phyloP scores from a whole-genome alignment of 2,888 invertebrate genomes.

The Maniola hyperantus region DNA sequence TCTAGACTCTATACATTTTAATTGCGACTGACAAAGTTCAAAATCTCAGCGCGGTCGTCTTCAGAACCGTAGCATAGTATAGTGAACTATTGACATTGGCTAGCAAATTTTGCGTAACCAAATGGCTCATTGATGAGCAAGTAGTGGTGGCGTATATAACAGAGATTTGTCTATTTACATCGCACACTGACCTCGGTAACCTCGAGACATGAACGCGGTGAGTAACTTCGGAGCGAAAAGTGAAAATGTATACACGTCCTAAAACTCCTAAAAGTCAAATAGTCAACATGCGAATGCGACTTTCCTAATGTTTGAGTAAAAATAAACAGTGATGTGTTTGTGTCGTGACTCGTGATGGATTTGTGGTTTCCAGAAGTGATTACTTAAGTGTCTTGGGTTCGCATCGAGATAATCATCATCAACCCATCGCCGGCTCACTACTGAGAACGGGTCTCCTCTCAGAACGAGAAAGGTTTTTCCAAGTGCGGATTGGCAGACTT shows the following conservation, averaged over 20 bases:
- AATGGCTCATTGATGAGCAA: slow-evolving; percentile 42
- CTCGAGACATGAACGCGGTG: slow-evolving; percentile 71
- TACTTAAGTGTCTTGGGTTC: neutral
- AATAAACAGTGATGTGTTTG: slow-evolving; percentile 40
- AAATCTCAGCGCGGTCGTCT: neutral
- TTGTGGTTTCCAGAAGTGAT: neutral
- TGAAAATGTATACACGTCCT: slow-evolving; percentile 45
- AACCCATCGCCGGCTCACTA: too few species aligned
- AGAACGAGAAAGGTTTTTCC: too few species aligned
- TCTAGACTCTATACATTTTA: neutral
- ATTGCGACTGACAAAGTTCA: neutral
- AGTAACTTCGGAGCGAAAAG: slow-evolving; percentile 56
- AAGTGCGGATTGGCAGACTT: too few species aligned
- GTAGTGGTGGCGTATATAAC: slow-evolving; percentile 72
- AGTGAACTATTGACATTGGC: slow-evolving; percentile 35
- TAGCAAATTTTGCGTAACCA: slow-evolving; percentile 48
- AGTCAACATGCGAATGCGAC: slow-evolving; percentile 51
- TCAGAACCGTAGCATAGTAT: neutral
- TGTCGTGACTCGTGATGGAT: slow-evolving; percentile 7
- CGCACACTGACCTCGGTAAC: slow-evolving; percentile 62
- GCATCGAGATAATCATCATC: neutral
- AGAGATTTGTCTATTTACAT: slow-evolving; percentile 46
- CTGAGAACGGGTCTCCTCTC: too few species aligned
- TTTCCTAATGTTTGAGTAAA: slow-evolving; percentile 38
- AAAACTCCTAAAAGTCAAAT: slow-evolving; percentile 39